phyloP scores from a whole-genome alignment of 1,140 invertebrate genomes.

The Calosoma granatense region DNA sequence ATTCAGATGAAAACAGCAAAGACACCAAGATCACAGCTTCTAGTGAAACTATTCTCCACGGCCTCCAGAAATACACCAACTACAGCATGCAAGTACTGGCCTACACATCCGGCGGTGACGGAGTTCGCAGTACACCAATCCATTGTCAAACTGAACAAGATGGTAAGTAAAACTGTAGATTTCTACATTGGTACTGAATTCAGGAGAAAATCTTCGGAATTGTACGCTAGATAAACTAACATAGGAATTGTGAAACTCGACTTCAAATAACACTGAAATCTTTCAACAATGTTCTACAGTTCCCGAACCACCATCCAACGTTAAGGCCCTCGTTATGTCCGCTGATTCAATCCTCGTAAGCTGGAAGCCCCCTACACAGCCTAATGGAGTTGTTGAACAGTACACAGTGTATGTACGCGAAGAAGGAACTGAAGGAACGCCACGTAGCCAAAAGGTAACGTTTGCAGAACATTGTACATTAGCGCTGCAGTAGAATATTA shows the following conservation, averaged over 20 bases:
- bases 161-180: slow-evolving; percentile 45
- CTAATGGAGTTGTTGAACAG: slow-evolving; percentile 86
- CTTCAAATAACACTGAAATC: too few relatives aligned
- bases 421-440: slow-evolving; percentile 42
- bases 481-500: neutral
- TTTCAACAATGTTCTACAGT: too few relatives aligned
- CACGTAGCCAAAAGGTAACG: slow-evolving; percentile 55
- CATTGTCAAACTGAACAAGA: slow-evolving; percentile 94
- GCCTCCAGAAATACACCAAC: slow-evolving; percentile 90
- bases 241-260: slow-evolving; percentile 4
- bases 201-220: too few relatives aligned
- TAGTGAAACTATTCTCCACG: slow-evolving; percentile 85
- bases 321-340: slow-evolving; percentile 89
- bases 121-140: slow-evolving; percentile 79
- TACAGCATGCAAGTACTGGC: slow-evolving; percentile 95
- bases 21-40: slow-evolving; percentile 85
- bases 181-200: neutral
- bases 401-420: slow-evolving; percentile 88
- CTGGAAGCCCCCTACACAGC: slow-evolving; percentile 84
- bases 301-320: slow-evolving; percentile 81
- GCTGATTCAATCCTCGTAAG: slow-evolving; percentile 82
- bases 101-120: slow-evolving; percentile 91
- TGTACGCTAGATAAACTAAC: neutral
- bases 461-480: neutral
- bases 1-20: slow-evolving; percentile 76